Base-by-base conservation (phyloP, 2,113 vertebrate species). In the Chiloscyllium plagiosum region DNA sequence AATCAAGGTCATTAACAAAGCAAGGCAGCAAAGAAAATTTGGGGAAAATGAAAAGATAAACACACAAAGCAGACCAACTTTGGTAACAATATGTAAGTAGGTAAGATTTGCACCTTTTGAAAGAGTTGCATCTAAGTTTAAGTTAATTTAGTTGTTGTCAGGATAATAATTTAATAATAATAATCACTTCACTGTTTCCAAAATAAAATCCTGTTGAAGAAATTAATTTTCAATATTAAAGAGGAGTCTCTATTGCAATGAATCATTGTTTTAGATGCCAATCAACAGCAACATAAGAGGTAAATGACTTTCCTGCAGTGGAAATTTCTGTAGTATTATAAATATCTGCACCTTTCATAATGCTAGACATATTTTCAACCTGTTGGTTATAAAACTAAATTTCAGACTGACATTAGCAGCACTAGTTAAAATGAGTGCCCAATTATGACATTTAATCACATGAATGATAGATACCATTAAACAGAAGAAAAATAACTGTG, bases 351-450 rank as follows among this genome's bases (percentile, higher is more conserved):
- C 61, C 24, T 72, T 72, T 95, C 42, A 72, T 29, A 72, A 52
- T 95, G 15, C 42, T 26, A 95, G 89, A 93, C 29, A 95, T 95
- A 76, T 26, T 70, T 95, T 76, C 94, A 76, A 76, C 12, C 33
- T 72, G 26, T 50, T 95, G 26, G 0, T 52, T 29, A 52, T 72
- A 95, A 70, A 95, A 95, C 89, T 42, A 72, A 72, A 95, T 52
- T 95, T 72, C 69, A 95, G 42, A 50, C 65, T 29, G 50, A 95
- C 47, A 94, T 72, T 72, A 72, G 47, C 22, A 76, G 33, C 89
- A 93, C 6, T 61, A 90, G 33, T 17, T 13, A 69, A 69, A 94
- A 94, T 8, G 94, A 52, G 26, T 76, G 26, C 33, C 24, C 65
- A 95, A 52, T 26, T 52, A 72, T 2, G 7, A 70, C 68, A 72